Evolutionary conservation across 2,888 invertebrate species (phyloP), one percentile per base, ranked within the genome.

Genomic region (Ametastegia equiseti): DNA sequence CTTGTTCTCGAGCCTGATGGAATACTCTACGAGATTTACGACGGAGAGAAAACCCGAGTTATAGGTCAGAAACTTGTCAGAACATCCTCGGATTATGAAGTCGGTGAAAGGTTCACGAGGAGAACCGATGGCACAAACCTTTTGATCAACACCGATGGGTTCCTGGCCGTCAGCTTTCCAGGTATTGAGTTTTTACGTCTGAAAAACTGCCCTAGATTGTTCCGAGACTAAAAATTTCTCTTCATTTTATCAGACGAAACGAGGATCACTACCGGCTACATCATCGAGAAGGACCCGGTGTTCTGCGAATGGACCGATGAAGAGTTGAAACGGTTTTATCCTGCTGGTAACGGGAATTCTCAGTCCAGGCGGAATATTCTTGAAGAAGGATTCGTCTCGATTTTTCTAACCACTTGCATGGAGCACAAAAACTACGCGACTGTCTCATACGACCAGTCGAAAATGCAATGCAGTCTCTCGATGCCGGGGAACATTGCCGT

Each of bases 361-460:
- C 13, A 30, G 30, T 30, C 60, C 30, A 84, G 81, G 79, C 39
- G 78, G 75, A 80, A 78, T 86, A 85, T 87, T 85, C 86, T 84
- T 82, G 23, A 19, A 83, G 83, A 39, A 19, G 85, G 84, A 81
- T 91, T 91, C 84, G 89, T 91, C 80, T 89, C 89, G 39, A 85
- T 91, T 75, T 81, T 88, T 73, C 86, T 90, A 84, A 87, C 84
- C 81, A 86, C 87, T 83, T 86, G 86, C 42, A 89, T 93, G 82
- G 94, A 94, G 87, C 93, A 94, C 90, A 88, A 89, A 47, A 92
- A 93, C 88, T 94, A 93, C 85, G 92, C 93, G n/a, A 92, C 93
- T n/a, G 90, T 94, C 23, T 91, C 90, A 65, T 90, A 93, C 82
- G 92, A 93, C 85, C 92, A 92, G 86, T 86, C 88, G 42, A 89